A percentile compares a stretch with the other conserved stretches of the same genome.
Evolutionary conservation across 2,888 invertebrate species (phyloP).

Genomic region (Eristalis tenax): DNA sequence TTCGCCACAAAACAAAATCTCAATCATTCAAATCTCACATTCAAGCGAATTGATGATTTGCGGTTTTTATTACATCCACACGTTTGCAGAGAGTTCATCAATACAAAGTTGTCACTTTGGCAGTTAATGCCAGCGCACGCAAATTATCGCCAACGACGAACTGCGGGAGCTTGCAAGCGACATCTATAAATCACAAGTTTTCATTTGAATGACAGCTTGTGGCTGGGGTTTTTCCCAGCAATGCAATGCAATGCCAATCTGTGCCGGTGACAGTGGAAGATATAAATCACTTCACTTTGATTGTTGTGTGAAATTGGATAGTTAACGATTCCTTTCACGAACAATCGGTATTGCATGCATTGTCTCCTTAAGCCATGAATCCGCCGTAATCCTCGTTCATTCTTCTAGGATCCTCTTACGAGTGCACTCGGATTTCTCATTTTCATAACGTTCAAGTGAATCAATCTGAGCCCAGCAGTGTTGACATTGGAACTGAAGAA

Average conservation of each 20-base stretch:
- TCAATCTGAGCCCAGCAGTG: too few relatives aligned
- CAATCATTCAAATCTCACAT: background rate
- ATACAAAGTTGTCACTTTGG: background rate
- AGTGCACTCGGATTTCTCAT: too few relatives aligned
- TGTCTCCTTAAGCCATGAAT: too few relatives aligned
- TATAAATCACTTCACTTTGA: background rate
- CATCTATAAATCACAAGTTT: background rate
- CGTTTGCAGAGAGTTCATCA: background rate
- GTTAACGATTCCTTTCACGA: too few relatives aligned
- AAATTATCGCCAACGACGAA: background rate
- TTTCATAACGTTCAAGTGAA: too few relatives aligned
- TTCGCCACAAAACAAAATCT: background rate
- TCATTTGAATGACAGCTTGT: background rate
- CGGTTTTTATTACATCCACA: background rate
- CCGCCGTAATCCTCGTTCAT: too few relatives aligned
- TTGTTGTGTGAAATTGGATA: too few relatives aligned
- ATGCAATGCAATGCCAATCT: background rate
- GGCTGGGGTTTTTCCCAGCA: background rate
- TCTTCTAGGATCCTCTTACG: too few relatives aligned
- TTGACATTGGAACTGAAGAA: too few relatives aligned
- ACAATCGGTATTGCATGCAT: too few relatives aligned
- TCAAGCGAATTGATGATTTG: background rate
- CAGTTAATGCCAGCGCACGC: background rate
- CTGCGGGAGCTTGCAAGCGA: background rate
- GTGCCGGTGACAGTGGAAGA: background rate